phyloP scores from a whole-genome alignment of 2,113 vertebrate species.

The Prochilodus magdalenae region DNA sequence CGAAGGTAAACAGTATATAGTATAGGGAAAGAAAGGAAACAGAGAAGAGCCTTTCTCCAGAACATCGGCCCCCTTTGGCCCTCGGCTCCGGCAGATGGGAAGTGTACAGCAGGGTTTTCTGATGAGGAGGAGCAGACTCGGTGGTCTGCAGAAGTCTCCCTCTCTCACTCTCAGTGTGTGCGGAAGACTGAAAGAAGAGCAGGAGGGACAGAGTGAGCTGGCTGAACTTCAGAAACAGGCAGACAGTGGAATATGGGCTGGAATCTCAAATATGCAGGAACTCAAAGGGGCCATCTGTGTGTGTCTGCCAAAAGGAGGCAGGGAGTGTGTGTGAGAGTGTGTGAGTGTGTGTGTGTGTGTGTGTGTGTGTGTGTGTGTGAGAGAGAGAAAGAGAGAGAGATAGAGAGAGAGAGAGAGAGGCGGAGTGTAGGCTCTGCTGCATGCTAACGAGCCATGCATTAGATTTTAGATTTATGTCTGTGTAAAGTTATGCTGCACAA shows the following conservation, averaged over 20 bases:
- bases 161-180: slow-evolving; percentile 49
- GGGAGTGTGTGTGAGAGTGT: neutral
- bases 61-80: too few relatives aligned
- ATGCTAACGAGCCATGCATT: slow-evolving; percentile 7
- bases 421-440: neutral
- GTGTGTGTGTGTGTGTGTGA: slow-evolving; percentile 37
- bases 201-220: slow-evolving; percentile 54
- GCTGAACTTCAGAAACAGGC: slow-evolving; percentile 70
- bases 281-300: slow-evolving; percentile 67
- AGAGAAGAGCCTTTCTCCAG: too few relatives aligned
- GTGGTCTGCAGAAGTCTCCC: neutral
- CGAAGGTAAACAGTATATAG: too few relatives aligned
- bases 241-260: slow-evolving; percentile 75
- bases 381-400: too few relatives aligned
- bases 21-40: too few relatives aligned
- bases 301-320: slow-evolving; percentile 27
- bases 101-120: neutral
- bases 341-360: too few relatives aligned
- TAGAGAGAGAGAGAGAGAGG: too few relatives aligned
- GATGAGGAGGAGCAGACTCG: neutral
- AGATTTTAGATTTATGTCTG: slow-evolving; percentile 1
- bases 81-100: too few relatives aligned
- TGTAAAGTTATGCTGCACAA: neutral
- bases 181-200: slow-evolving; percentile 24
- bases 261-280: slow-evolving; percentile 80